These are phyloP conservation scores for Amphiduros pacificus DNA, from an alignment of 2,888 invertebrate genomes.

Conservation along the genomic window DNA sequence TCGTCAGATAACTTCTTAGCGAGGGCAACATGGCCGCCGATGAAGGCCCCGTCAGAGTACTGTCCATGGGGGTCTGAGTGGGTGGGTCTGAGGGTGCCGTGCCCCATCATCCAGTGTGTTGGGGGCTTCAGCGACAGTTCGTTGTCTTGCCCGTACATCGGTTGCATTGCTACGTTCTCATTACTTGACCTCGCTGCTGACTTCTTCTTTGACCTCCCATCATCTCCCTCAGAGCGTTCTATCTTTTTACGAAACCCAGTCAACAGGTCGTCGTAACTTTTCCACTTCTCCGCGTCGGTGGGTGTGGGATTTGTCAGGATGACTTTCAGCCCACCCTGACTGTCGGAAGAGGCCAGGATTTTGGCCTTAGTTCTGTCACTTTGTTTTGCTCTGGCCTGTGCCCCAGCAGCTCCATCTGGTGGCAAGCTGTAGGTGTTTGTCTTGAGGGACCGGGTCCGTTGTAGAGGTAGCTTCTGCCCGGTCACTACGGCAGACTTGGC, in stretches of 20 bases:
- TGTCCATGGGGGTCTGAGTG: conserved; percentile 22
- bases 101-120: conserved; percentile 2
- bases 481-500: conserved; percentile 34
- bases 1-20: conserved; percentile 61
- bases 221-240: conserved; percentile 30
- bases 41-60: neutral
- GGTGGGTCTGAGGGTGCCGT: conserved; percentile 13
- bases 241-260: conserved; percentile 31
- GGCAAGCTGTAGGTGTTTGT: too few species aligned
- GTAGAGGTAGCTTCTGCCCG: conserved; percentile 18
- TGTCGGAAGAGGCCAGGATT: too few species aligned
- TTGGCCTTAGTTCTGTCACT: too few species aligned
- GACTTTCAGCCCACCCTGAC: too few species aligned
- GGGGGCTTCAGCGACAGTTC: neutral
- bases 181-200: neutral
- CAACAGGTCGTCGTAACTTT: conserved; percentile 34
- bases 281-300: conserved; percentile 18
- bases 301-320: conserved; percentile 3
- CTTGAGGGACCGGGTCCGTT: conserved; percentile 16
- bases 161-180: neutral
- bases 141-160: too few species aligned
- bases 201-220: conserved; percentile 24
- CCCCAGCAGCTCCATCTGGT: too few species aligned
- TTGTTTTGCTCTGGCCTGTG: too few species aligned
- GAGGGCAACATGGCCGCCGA: conserved; percentile 58